A percentile compares a stretch with the other conserved stretches of the same genome.
Conservation (phyloP, 2,797 vertebrate genomes). For the Thalassophryne amazonica region DNA sequence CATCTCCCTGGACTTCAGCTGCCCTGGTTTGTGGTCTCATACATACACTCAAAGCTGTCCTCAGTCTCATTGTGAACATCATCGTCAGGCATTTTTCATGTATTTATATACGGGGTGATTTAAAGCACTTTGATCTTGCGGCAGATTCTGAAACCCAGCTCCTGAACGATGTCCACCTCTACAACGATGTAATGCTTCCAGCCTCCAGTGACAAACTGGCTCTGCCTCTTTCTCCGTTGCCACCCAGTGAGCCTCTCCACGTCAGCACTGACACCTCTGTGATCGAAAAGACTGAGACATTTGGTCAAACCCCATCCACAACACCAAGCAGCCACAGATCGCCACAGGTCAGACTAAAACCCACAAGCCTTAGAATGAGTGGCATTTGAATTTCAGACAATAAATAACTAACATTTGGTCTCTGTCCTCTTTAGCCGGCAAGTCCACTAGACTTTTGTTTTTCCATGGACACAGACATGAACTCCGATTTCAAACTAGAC, state of each 20-base stretch:
- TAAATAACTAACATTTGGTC: background rate
- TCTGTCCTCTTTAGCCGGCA: conserved; percentile 74
- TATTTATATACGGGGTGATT: background rate
- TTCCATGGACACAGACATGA: conserved; percentile 89
- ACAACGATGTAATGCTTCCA: conserved; percentile 97
- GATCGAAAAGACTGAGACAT: conserved; percentile 79
- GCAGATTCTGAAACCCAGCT: conserved; percentile 85
- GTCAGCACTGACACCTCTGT: conserved; percentile 76
- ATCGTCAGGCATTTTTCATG: too few species aligned
- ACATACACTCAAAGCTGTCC: background rate
- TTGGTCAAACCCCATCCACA: conserved; percentile 68
- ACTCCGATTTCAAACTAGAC: conserved; percentile 93
- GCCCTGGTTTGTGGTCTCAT: conserved; percentile 75
- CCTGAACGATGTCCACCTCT: conserved; percentile 88
- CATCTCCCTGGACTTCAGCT: conserved; percentile 89
- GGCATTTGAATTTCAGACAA: background rate
- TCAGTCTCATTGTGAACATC: background rate
- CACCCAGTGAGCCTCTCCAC: conserved; percentile 80
- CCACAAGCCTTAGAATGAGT: background rate
- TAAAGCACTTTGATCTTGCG: conserved; percentile 13
- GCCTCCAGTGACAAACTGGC: conserved; percentile 86
- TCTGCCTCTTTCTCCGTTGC: conserved; percentile 82
- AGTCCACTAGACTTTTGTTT: conserved; percentile 86
- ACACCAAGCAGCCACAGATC: conserved; percentile 75
- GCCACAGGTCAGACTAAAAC: conserved; percentile 77